A percentile compares a stretch with the other conserved stretches of the same genome.
These are phyloP conservation scores for Agelastica alni DNA, from an alignment of 2,888 invertebrate species.

Conservation along the genomic window DNA sequence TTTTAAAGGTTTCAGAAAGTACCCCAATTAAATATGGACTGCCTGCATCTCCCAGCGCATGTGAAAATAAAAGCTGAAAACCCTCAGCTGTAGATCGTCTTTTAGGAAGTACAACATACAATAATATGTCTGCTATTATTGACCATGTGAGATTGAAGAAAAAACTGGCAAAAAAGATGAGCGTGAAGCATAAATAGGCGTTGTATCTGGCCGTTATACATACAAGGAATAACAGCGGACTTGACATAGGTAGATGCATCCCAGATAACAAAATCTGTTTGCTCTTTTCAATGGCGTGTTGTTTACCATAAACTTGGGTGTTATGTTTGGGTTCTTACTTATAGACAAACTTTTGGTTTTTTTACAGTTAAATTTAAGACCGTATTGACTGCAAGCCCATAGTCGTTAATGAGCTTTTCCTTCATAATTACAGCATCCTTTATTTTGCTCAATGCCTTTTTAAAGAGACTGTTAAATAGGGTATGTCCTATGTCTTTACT, in stretches of 20 bases:
- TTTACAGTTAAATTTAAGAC: too few species aligned
- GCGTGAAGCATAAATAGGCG: constrained; percentile 69
- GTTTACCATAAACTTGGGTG: too few species aligned
- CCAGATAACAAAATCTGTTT: too few species aligned
- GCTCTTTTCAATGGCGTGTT: too few species aligned
- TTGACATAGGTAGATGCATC: constrained; percentile 76
- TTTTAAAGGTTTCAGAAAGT: constrained; percentile 33
- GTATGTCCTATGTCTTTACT: too few species aligned
- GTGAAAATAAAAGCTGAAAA: constrained; percentile 94
- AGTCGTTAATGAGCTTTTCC: too few species aligned
- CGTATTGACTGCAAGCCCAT: too few species aligned
- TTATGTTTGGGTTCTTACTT: too few species aligned
- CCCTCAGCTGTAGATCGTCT: constrained; percentile 96
- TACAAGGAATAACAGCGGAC: constrained; percentile 85
- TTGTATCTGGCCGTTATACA: constrained; percentile 70
- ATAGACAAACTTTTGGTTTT: too few species aligned
- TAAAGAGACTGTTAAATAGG: too few species aligned
- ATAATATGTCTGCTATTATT: constrained; percentile 93
- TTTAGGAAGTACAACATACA: constrained; percentile 97
- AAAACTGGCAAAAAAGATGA: constrained; percentile 83
- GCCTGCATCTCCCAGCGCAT: constrained; percentile 96
- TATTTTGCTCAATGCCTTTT: too few species aligned
- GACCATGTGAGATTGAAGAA: constrained; percentile 97
- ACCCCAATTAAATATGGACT: constrained; percentile 97
- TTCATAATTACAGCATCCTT: too few species aligned